Base-by-base conservation (phyloP, 37 sponge, comb jelly and placozoan genomes). In the Cliona cf. orientalis region DNA sequence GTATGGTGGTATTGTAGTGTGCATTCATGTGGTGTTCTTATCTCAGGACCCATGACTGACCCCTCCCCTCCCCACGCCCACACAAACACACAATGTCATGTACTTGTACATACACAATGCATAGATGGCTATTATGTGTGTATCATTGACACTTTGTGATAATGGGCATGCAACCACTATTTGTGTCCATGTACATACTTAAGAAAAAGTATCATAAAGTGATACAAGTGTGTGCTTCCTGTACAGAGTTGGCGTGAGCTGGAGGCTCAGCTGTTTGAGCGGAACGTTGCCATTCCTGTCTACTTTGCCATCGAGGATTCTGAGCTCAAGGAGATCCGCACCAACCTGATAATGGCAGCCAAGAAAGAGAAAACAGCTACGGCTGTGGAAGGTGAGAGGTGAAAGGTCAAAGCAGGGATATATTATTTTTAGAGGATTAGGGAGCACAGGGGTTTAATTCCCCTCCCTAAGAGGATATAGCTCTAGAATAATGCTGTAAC, bases 261-360 rank as follows among this genome's bases (percentile, higher is more conserved):
- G 58, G 96, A 95, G 58, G 26, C 49, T 1, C 45, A 78, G 37
- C 57, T 95, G 11, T 74, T 95, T n/a, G 21, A 44, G 7, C 29
- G 42, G 58, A 87, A 89, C 33, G 63, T 92, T 6, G 43, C 74
- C 41, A 92, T 95, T 36, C 96, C 96, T 22, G 84, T 95, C 7
- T 95, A 95, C 58, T 86, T 95, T 74, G 74, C 82, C 33, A 37
- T 40, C 14, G 96, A 95, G 46, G 88, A 74, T 38, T 43, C 29
- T 11, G 68, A 71, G 41, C 34, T 95, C 1, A 0, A 33, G 35
- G 63, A 75, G 22, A 70, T 95, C 23, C 58, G 85, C 35, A 46
- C 69, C 21, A 60, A 81, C 17, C 41, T 92, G n/a, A 46, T 66
- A 21, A 32, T 12, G 21, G 58, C 78, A 43, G 89, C 76, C 5